Base-by-base conservation (phyloP, 2,113 vertebrate species). In the Brienomyrus longianalis region DNA sequence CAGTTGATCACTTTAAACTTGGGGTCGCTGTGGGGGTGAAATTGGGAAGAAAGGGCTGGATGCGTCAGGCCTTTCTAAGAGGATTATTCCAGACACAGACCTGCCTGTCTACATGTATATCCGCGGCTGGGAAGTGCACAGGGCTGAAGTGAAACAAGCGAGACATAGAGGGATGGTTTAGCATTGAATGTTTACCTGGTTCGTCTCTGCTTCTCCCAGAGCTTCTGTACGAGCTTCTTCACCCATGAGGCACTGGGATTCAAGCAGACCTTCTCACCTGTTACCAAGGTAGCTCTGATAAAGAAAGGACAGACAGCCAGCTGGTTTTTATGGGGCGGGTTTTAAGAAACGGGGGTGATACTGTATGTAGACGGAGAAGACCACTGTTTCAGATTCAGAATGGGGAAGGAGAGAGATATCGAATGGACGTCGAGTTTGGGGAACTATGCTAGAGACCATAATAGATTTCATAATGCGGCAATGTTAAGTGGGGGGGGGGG, bases 231-330 rank as follows among this genome's bases (percentile, higher is more conserved):
- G n/a, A 96, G 92, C 87, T 93, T 96, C 90, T 94, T 94, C 90
- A 96, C 95, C 96, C 95, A 96, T 2, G 83, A 0, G 0, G 94
- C 93, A 0, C 35, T 90, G n/a, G 94, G 93, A 87, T 96, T 94
- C 90, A 96, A 93, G 21, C 95, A 96, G 2, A 96, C 92, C 77
- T 92, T 95, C 87, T 94, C 90, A 21, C 95, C 95, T 7, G 47
- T 94, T 2, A 35, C 89, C 90, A 96, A 91, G 4, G 91, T 91
- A 52, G 95, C 95, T 90, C 96, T 96, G 90, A 3, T 35, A 27
- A 85, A 90, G 5, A 17, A 5, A 86, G n/a, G 50, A 90, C 13
- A 89, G 15, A 74, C 21, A 59, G 35, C 21, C 50, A 70, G 62
- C 10, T 13, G n/a, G n/a, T 31, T 31, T 31, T 70, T 5, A 70